Evolutionary conservation across 1,140 invertebrate genomes (phyloP).

Genomic region (Apis mellifera): Amel_HAv3.1 CM009933.2:660501-661000

Average conservation of each 20-base stretch:
- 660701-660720: constrained; percentile 30
- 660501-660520: background rate
- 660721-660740: constrained; percentile 70
- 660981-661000: constrained; percentile 28
- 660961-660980: background rate
- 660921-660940: background rate
- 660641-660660: constrained; percentile 36
- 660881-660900: background rate
- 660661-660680: constrained; percentile 68
- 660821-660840: constrained; percentile 22
- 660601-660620: constrained; percentile 13
- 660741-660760: constrained; percentile 65
- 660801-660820: constrained; percentile 26
- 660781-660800: constrained; percentile 4
- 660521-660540: background rate
- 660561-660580: background rate
- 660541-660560: background rate
- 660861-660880: background rate
- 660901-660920: background rate
- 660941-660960: background rate
- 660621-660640: background rate
- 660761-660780: background rate
- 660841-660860: background rate
- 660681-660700: constrained; percentile 55
- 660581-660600: background rate